Conservation (phyloP, 2,888 invertebrate genomes). For the Noctua janthina region DNA sequence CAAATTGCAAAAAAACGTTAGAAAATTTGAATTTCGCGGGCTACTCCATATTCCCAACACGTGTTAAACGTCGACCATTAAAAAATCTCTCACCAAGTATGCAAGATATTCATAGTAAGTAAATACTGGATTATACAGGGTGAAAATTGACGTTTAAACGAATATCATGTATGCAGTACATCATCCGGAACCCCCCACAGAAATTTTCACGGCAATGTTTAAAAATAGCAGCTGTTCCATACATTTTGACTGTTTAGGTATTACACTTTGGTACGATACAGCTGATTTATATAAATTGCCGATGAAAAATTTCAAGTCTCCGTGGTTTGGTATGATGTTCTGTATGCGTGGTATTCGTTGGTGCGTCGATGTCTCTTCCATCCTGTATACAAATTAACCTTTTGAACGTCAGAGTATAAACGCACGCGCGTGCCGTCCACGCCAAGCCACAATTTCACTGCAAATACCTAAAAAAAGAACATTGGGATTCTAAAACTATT, state of each 20-base stretch:
- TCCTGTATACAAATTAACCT: background rate
- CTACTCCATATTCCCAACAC: background rate
- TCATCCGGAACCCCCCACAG: background rate
- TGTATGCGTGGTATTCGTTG: background rate
- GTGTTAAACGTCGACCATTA: background rate
- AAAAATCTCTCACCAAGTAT: conserved; percentile 11
- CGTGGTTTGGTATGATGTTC: background rate
- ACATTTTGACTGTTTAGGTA: too few species aligned
- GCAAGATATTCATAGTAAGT: background rate
- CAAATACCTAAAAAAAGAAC: too few species aligned
- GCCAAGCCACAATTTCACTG: too few species aligned
- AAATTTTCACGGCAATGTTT: background rate
- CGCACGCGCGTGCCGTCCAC: too few species aligned
- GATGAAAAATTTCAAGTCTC: background rate
- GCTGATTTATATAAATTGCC: background rate
- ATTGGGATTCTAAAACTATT: too few species aligned
- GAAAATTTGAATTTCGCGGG: too few species aligned
- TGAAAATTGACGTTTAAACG: background rate
- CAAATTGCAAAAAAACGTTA: too few species aligned
- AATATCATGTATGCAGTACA: background rate
- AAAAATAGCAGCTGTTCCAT: too few species aligned
- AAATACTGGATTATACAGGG: background rate
- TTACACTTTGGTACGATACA: too few species aligned
- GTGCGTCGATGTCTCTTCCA: background rate
- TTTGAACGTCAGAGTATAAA: too few species aligned